Evolutionary conservation across 2,113 vertebrate species (phyloP).

Genomic region (Semicossyphus pulcher): DNA sequence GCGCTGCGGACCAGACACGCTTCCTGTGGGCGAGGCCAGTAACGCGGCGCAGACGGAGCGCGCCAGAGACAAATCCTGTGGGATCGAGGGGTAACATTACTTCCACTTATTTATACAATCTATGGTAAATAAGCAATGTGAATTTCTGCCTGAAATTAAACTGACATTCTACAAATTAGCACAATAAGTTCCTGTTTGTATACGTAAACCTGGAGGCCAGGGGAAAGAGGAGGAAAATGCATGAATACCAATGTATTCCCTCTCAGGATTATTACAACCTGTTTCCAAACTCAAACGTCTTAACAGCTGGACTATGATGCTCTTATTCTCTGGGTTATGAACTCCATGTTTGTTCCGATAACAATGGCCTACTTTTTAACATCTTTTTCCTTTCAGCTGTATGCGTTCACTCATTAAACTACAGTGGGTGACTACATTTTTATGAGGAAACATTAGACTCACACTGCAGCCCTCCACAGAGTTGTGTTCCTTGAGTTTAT

Average conservation of each 20-base stretch:
- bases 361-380: conserved; percentile 28
- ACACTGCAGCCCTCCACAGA: background rate
- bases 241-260: no score
- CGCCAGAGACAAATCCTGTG: no score
- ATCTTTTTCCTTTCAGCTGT: conserved; percentile 11
- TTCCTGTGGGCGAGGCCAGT: no score
- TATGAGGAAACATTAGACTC: conserved; percentile 30
- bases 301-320: background rate
- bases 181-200: no score
- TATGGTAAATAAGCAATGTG: background rate
- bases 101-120: background rate
- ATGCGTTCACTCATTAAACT: conserved; percentile 15
- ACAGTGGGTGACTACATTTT: conserved; percentile 22
- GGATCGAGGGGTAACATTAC: no score
- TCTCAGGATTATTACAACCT: no score
- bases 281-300: background rate
- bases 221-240: no score
- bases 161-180: no score
- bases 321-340: conserved; percentile 4
- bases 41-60: no score
- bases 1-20: no score
- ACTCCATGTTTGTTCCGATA: conserved; percentile 9
- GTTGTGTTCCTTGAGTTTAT: background rate
- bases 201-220: no score
- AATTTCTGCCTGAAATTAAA: no score